Evolutionary conservation across 2,113 vertebrate species (phyloP).

Genomic region (Hiodon alosoides): DNA sequence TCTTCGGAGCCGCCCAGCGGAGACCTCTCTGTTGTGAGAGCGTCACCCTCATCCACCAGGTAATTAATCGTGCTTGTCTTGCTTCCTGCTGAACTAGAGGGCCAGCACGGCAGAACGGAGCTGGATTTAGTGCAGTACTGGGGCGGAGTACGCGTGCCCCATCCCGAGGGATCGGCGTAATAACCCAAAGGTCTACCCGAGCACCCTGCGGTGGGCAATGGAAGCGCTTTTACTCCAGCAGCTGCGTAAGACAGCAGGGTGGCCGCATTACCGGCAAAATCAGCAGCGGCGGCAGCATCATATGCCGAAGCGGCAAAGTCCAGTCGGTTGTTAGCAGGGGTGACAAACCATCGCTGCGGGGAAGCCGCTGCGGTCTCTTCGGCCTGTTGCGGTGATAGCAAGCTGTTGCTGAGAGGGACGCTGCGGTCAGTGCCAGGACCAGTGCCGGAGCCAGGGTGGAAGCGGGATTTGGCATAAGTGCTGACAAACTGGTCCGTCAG

Average conservation of each 20-base stretch:
- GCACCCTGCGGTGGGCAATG: constrained; percentile 65
- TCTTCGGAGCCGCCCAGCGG: constrained; percentile 66
- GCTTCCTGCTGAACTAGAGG: constrained; percentile 57
- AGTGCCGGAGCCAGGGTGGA: constrained; percentile 64
- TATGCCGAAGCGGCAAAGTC: constrained; percentile 68
- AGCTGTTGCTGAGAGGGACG: constrained; percentile 71
- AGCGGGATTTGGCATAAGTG: constrained; percentile 77
- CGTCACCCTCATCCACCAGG: constrained; percentile 63
- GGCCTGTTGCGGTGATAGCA: constrained; percentile 69
- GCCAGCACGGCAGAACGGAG: constrained; percentile 69
- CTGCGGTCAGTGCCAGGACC: constrained; percentile 68
- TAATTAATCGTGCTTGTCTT: constrained; percentile 54
- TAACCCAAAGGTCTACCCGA: constrained; percentile 68
- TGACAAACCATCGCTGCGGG: constrained; percentile 78
- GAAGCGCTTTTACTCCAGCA: constrained; percentile 71
- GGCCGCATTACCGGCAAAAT: constrained; percentile 74
- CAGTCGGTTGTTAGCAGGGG: constrained; percentile 71
- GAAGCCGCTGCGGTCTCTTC: constrained; percentile 64
- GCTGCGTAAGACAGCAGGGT: constrained; percentile 75
- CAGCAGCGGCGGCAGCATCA: constrained; percentile 72
- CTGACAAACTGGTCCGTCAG: constrained; percentile 79
- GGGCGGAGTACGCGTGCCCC: constrained; percentile 68
- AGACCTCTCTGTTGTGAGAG: constrained; percentile 65
- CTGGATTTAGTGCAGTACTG: constrained; percentile 70
- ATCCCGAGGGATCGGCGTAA: constrained; percentile 72